These are phyloP conservation scores for Pandemis corylana DNA, from an alignment of 2,888 invertebrate species.

Conservation along the genomic window DNA sequence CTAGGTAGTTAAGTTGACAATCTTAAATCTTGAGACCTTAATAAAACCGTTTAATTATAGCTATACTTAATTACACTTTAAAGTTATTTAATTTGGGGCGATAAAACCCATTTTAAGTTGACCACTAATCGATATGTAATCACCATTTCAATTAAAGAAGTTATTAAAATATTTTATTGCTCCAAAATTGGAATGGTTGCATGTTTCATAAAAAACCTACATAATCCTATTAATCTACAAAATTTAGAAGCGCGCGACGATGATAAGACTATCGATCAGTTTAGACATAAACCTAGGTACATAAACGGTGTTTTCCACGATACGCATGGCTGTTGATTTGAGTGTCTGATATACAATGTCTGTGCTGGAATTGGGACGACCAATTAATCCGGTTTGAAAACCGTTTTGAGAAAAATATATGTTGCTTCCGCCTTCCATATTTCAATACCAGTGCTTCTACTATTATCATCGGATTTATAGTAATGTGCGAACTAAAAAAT, in stretches of 20 bases:
- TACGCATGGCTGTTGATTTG: background rate
- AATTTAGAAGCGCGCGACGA: background rate
- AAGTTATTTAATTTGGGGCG: background rate
- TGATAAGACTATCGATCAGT: constrained; percentile 23
- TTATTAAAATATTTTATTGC: no score
- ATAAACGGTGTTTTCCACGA: constrained; percentile 7
- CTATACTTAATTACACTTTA: background rate
- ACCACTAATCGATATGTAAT: constrained; percentile 13
- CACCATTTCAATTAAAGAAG: background rate
- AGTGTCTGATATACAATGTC: background rate
- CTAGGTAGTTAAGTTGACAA: background rate
- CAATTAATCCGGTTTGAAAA: background rate
- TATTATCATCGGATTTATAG: no score
- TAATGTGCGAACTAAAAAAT: no score
- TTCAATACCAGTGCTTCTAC: no score
- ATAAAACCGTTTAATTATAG: background rate
- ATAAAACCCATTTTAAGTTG: background rate
- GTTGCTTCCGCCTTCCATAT: no score
- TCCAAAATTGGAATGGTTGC: no score
- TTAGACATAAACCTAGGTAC: background rate
- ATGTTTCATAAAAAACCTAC: constrained; percentile 9
- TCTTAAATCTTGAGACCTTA: background rate
- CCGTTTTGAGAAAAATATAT: background rate
- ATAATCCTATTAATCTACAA: constrained; percentile 14
- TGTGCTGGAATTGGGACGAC: background rate